These are phyloP conservation scores for Rhopalosiphum padi DNA, from an alignment of 1,140 invertebrate genomes.

Conservation along the genomic window DNA sequence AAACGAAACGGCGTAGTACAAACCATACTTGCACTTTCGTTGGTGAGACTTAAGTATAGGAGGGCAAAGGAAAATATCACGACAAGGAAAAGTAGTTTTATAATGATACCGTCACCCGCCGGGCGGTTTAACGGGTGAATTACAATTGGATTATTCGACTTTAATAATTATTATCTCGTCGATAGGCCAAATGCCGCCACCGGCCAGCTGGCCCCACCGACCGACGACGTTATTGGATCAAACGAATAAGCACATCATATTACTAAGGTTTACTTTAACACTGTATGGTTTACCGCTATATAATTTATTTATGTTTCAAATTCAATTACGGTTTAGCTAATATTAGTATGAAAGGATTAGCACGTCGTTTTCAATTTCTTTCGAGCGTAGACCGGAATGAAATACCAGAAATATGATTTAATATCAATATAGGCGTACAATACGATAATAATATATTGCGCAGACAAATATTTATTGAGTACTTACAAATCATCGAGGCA, in stretches of 20 bases:
- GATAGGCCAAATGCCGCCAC: not conserved
- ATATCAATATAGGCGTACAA: not conserved
- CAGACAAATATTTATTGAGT: not conserved
- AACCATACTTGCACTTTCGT: not conserved
- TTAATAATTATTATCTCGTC: not conserved
- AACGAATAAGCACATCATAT: not conserved
- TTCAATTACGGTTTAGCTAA: not conserved
- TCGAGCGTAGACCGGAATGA: not conserved
- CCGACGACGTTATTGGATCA: not conserved
- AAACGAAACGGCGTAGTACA: not conserved
- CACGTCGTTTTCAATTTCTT: not conserved
- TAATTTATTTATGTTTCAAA: not conserved
- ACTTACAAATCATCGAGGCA: not conserved
- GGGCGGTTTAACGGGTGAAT: not conserved
- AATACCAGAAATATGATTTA: not conserved
- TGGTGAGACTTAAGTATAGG: not conserved
- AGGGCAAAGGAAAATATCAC: not conserved
- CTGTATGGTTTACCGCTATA: not conserved
- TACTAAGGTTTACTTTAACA: constrained; percentile 2
- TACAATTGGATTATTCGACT: constrained; percentile 23
- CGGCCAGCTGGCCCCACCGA: not conserved
- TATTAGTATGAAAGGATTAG: not conserved
- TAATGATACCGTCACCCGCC: not conserved
- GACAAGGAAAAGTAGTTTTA: not conserved
- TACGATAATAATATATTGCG: not conserved